phyloP scores from a whole-genome alignment of 2,888 invertebrate genomes.

The Scaptomyza flava region DNA sequence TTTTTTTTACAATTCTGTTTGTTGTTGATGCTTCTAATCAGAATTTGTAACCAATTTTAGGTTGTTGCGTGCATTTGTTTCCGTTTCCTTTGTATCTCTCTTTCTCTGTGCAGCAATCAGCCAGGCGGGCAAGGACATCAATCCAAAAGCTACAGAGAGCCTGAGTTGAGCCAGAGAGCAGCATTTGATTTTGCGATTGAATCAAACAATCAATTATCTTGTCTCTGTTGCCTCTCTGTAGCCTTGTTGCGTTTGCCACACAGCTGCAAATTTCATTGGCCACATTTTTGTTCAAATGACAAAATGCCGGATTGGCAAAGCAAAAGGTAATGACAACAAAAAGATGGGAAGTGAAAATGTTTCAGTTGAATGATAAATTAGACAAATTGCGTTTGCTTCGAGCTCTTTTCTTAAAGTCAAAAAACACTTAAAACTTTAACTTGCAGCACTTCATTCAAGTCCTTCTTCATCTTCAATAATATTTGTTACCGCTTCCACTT shows the following conservation, averaged over 20 bases:
- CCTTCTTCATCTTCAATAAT: slow-evolving; percentile 1
- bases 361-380: slow-evolving; percentile 12
- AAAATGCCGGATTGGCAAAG: slow-evolving; percentile 26
- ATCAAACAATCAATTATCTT: slow-evolving; percentile 79
- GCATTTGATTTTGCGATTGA: slow-evolving; percentile 76
- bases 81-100: slow-evolving; percentile 71
- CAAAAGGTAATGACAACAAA: slow-evolving; percentile 38
- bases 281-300: slow-evolving; percentile 61
- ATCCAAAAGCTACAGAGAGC: slow-evolving; percentile 35
- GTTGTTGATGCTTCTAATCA: slow-evolving; percentile 70
- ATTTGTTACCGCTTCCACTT: slow-evolving; percentile 17
- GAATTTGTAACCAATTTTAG: slow-evolving; percentile 77
- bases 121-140: slow-evolving; percentile 45
- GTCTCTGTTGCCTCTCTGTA: slow-evolving; percentile 50
- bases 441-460: not conserved
- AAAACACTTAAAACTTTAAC: not conserved
- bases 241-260: slow-evolving; percentile 28
- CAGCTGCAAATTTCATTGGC: slow-evolving; percentile 68
- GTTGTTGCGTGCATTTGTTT: slow-evolving; percentile 65
- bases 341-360: slow-evolving; percentile 24
- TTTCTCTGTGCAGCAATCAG: slow-evolving; percentile 61
- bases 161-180: slow-evolving; percentile 43
- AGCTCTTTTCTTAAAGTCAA: no score
- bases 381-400: not conserved
- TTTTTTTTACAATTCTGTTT: slow-evolving; percentile 31